phyloP scores from a whole-genome alignment of 2,888 invertebrate species.

The Habrosyne pyritoides region DNA sequence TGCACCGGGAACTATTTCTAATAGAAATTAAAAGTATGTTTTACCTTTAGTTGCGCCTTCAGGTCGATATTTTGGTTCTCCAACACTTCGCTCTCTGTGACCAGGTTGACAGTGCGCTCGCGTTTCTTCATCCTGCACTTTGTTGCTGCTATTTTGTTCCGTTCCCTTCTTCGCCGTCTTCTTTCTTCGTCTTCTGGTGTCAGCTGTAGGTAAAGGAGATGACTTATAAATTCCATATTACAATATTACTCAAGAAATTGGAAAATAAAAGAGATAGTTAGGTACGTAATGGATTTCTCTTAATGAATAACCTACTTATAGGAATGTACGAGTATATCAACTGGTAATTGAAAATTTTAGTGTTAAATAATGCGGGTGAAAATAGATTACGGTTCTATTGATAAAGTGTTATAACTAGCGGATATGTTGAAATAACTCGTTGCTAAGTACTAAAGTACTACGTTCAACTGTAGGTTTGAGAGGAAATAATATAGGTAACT shows the following conservation, averaged over 20 bases:
- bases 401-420: not conserved
- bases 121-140: constrained; percentile 97
- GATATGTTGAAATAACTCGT: not conserved
- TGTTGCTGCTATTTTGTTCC: constrained; percentile 97
- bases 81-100: constrained; percentile 92
- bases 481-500: not conserved
- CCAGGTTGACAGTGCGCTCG: constrained; percentile 92
- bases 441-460: too few species aligned
- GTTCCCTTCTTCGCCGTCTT: constrained; percentile 91
- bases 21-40: not conserved
- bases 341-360: not conserved
- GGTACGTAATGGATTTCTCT: not conserved
- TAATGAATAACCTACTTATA: not conserved
- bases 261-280: not conserved
- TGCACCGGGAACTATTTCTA: not conserved
- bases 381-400: not conserved
- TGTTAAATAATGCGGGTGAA: not conserved
- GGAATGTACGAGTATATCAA: too few species aligned
- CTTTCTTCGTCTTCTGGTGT: constrained; percentile 97
- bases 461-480: too few species aligned
- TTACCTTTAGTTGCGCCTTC: constrained; percentile 89
- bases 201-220: constrained; percentile 78
- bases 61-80: constrained; percentile 93
- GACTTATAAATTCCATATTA: constrained; percentile 1
- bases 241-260: not conserved